Base-by-base conservation (phyloP, 2,113 vertebrate genomes). In the Vidua chalybeata region DNA sequence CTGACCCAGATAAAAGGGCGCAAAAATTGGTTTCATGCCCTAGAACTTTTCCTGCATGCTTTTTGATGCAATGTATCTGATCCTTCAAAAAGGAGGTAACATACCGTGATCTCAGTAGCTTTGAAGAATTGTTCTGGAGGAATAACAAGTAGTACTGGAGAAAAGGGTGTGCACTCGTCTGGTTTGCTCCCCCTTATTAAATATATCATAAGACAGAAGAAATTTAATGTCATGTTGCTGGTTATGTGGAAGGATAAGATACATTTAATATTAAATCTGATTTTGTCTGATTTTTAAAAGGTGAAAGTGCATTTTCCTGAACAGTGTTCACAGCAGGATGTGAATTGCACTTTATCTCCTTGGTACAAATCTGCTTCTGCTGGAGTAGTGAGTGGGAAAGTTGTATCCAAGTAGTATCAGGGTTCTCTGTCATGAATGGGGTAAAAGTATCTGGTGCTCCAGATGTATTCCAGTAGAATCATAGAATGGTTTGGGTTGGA, bases 1-100 rank as follows among this genome's bases (percentile, higher is more conserved):
- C 94, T 96, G 96, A 95, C 95, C 95, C 74, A 96, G 90, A 96
- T 96, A 94, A 97, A 97, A 94, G 88, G 74, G 80, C 0, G 0
- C 88, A 94, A 89, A 97, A 97, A 97, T 97, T 93, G 95, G 88
- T 94, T 97, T 97, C 87, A 87, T 96, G 95, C 95, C 91, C 96
- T 94, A 88, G 96, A 96, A 96, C 93, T 91, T 91, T 92, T 89
- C 84, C 75, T 92, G 45, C 74, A n/a, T 90, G 86, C 86, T 96
- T 93, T 94, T 96, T 97, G 95, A 97, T 95, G 92, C 71, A 68
- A 20, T 56, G 51, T 95, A 88, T 95, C 90, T 92, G 93, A 96
- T 92, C 77, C 80, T 97, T 97, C 84, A 94, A 88, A 97, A 90
- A 87, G 77, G 59, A 93, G 63, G 67, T 91, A 87, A 89, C 90